These are phyloP conservation scores for Schizotus pectinicornis DNA, from an alignment of 2,888 invertebrate species.

Conservation along the genomic window DNA sequence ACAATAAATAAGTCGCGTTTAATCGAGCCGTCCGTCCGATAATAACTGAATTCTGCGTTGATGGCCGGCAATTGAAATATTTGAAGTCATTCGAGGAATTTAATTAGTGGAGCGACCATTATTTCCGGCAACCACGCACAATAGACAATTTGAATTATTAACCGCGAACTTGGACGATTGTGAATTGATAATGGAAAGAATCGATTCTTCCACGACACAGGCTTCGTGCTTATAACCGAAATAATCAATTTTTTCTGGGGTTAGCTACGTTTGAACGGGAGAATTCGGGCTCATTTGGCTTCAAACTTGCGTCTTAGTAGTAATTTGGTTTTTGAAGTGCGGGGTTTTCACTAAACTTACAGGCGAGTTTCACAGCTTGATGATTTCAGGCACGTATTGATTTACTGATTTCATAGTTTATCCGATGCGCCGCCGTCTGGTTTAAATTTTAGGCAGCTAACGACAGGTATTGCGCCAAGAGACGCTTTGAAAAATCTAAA, in stretches of 20 bases:
- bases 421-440: no score
- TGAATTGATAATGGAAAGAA: conserved; percentile 15
- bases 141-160: conserved; percentile 24
- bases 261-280: neutral
- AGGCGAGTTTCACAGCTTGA: no score
- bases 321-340: no score
- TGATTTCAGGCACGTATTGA: no score
- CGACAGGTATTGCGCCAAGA: no score
- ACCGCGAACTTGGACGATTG: conserved; percentile 2
- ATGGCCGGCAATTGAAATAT: neutral
- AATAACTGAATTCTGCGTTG: neutral
- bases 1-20: neutral
- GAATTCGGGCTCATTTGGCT: no score
- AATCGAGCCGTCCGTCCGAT: neutral
- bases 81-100: neutral
- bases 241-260: neutral
- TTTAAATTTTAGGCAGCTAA: no score
- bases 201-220: neutral
- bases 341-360: no score
- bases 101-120: conserved; percentile 12
- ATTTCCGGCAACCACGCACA: neutral
- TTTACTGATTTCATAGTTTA: no score
- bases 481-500: no score
- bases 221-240: no score
- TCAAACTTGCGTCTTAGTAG: no score